Evolutionary conservation across 2,888 invertebrate species (phyloP).

Genomic region (Dione juno): DNA sequence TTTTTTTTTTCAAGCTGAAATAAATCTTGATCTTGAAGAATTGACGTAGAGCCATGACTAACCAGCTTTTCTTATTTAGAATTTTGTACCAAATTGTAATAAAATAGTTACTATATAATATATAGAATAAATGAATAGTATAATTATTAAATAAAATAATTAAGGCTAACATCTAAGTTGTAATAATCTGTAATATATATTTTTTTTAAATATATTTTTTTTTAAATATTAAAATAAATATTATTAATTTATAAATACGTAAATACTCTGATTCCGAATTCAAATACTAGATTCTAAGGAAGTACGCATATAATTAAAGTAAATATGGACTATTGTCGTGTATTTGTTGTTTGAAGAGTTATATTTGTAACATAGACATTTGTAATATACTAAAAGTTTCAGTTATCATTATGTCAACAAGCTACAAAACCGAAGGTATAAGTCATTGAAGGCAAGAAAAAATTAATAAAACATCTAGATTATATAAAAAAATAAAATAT

Average conservation of each 20-base stretch:
- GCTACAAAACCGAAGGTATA: neutral
- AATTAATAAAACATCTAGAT: neutral
- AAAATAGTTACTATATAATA: too few relatives aligned
- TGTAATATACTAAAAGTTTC: neutral
- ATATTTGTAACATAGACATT: neutral
- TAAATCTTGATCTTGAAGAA: constrained; percentile 25
- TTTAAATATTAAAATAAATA: too few relatives aligned
- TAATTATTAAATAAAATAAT: too few relatives aligned
- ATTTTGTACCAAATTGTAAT: too few relatives aligned
- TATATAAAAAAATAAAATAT: neutral
- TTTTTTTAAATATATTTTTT: too few relatives aligned
- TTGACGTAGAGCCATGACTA: constrained; percentile 9
- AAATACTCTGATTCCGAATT: neutral
- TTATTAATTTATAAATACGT: too few relatives aligned
- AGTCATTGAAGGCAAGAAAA: neutral
- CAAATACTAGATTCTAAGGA: neutral
- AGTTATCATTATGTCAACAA: neutral
- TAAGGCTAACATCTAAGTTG: too few relatives aligned
- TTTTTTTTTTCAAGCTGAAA: constrained; percentile 34
- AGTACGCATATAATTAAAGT: constrained; percentile 2
- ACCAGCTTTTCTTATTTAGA: neutral
- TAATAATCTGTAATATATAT: too few relatives aligned
- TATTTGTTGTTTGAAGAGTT: neutral
- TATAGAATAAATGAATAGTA: too few relatives aligned
- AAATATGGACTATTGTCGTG: neutral